These are phyloP conservation scores for Leptoteleia sp. DNA, from an alignment of 1,140 invertebrate genomes.

Conservation along the genomic window DNA sequence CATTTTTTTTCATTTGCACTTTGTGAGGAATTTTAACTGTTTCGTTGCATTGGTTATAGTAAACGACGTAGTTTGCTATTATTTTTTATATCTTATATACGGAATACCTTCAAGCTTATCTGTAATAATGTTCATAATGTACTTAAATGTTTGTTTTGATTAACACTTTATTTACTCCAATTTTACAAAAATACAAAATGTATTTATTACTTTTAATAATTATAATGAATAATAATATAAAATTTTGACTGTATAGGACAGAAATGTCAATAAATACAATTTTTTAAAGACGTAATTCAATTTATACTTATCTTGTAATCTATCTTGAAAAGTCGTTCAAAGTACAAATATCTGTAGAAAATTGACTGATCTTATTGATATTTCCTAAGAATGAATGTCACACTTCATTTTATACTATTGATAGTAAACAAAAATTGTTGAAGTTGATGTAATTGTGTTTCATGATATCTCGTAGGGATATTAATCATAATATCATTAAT, in stretches of 20 bases:
- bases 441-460: constrained; percentile 43
- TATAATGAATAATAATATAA: constrained; percentile 19
- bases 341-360: constrained; percentile 53
- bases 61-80: constrained; percentile 17
- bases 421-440: constrained; percentile 14
- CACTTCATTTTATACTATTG: constrained; percentile 23
- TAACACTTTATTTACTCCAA: neutral
- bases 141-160: neutral
- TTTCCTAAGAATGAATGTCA: constrained; percentile 22
- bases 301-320: constrained; percentile 20
- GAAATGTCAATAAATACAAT: neutral
- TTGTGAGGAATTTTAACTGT: constrained; percentile 15
- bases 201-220: neutral
- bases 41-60: constrained; percentile 17
- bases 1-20: constrained; percentile 22
- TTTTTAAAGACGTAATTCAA: constrained; percentile 29
- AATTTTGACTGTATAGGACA: too few relatives aligned
- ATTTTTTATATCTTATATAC: constrained; percentile 12
- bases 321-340: constrained; percentile 33
- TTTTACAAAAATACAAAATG: constrained; percentile 3
- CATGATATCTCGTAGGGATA: constrained; percentile 20
- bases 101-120: neutral
- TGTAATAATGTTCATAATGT: neutral
- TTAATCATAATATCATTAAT: constrained; percentile 15
- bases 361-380: constrained; percentile 37